Conservation (phyloP, 2,113 vertebrate species). For the Pandion haliaetus region DNA sequence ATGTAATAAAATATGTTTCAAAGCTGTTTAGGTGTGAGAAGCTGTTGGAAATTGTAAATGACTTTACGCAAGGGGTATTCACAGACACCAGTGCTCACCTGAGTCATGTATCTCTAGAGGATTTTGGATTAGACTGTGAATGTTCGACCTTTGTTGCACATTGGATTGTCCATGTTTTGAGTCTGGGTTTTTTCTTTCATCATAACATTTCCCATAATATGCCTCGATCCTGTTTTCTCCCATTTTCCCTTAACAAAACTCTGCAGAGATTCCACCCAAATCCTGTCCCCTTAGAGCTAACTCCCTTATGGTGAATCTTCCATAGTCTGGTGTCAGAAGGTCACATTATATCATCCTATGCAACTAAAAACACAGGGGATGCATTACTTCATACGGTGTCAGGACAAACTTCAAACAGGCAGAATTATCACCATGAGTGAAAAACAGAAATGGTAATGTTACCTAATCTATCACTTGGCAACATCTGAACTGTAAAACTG, state of each 20-base stretch:
- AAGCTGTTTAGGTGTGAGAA: conserved; percentile 5
- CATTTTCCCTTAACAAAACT: neutral
- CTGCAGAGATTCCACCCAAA: neutral
- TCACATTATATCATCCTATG: neutral
- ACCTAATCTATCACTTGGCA: neutral
- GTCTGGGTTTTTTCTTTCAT: neutral
- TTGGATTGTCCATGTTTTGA: neutral
- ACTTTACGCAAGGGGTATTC: neutral
- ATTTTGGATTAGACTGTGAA: neutral
- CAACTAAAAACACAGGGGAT: neutral
- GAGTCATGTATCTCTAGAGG: neutral
- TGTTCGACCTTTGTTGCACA: neutral
- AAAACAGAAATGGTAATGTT: neutral
- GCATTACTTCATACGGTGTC: neutral
- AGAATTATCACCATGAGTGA: neutral
- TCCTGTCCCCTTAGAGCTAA: neutral
- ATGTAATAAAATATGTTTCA: neutral
- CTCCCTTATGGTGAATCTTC: neutral
- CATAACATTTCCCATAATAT: neutral
- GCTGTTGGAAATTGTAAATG: neutral
- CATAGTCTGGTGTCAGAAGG: neutral
- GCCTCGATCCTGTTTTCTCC: neutral
- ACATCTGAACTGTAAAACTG: neutral
- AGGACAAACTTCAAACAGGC: neutral
- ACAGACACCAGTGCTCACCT: neutral